A percentile compares a stretch with the other conserved stretches of the same genome.
Evolutionary conservation across 2,888 invertebrate genomes (phyloP).

Genomic region (Coelogynopora nodosa): DNA sequence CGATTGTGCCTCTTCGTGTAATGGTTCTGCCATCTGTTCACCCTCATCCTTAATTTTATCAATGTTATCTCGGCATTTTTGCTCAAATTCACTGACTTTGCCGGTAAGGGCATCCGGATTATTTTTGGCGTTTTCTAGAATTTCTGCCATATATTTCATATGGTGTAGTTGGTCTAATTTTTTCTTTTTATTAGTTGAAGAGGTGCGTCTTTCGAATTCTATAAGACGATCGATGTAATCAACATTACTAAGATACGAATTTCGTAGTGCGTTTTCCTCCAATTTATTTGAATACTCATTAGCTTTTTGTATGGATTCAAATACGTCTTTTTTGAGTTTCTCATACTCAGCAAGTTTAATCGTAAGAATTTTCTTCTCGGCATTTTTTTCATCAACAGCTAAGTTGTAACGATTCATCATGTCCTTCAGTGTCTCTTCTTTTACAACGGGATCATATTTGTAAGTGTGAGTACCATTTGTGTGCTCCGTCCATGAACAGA

Average conservation of each 20-base stretch:
- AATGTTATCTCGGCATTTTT: too few species aligned
- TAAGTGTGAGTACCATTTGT: too few species aligned
- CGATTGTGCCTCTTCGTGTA: too few species aligned
- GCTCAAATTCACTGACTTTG: too few species aligned
- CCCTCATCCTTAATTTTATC: too few species aligned
- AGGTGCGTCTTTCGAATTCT: conserved; percentile 46
- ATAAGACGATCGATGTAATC: conserved; percentile 52
- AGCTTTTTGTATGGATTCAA: conserved; percentile 44
- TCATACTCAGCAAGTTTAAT: conserved; percentile 46
- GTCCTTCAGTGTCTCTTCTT: too few species aligned
- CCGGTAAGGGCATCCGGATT: neutral
- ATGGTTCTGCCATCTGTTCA: too few species aligned
- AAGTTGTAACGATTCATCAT: too few species aligned
- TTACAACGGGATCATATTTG: too few species aligned
- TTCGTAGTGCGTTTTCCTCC: conserved; percentile 50
- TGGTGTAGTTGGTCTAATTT: neutral
- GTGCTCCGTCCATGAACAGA: too few species aligned
- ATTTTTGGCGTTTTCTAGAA: neutral
- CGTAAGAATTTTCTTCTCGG: conserved; percentile 42
- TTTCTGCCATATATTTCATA: neutral
- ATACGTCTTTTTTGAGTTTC: conserved; percentile 44
- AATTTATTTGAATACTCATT: conserved; percentile 45
- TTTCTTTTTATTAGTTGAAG: conserved; percentile 46
- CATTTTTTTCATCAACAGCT: conserved; percentile 46
- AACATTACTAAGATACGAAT: conserved; percentile 49